Conservation (phyloP, 2,888 invertebrate species). For the Drosophila neoperkinsi region DNA sequence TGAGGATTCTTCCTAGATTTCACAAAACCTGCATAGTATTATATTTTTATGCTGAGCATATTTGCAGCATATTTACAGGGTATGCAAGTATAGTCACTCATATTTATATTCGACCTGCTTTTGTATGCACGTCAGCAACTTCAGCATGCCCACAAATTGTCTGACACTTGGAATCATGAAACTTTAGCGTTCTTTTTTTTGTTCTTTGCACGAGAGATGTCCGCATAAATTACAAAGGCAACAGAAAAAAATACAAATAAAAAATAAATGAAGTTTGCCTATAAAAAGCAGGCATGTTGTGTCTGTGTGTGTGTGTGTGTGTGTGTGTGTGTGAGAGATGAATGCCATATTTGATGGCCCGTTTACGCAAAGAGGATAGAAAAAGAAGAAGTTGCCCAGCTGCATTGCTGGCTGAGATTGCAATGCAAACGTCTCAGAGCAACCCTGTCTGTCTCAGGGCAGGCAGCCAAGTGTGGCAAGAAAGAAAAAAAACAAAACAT, state of each 20-base stretch:
- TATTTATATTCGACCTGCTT: constrained; percentile 20
- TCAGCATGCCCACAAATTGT: constrained; percentile 59
- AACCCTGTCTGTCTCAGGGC: constrained; percentile 32
- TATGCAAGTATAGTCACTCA: constrained; percentile 1
- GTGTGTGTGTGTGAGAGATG: constrained; percentile 31
- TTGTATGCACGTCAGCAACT: constrained; percentile 54
- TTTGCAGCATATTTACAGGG: constrained; percentile 15
- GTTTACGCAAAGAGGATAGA: constrained; percentile 37
- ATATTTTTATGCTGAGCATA: not conserved
- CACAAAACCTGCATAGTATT: too few relatives aligned
- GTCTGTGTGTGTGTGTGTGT: not conserved
- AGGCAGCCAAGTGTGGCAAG: constrained; percentile 67
- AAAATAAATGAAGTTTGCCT: constrained; percentile 57
- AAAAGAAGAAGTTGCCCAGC: constrained; percentile 54
- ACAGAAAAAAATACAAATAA: constrained; percentile 9
- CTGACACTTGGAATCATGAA: constrained; percentile 58
- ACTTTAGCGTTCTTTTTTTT: constrained; percentile 23
- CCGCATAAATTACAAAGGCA: constrained; percentile 73
- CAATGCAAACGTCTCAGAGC: constrained; percentile 32
- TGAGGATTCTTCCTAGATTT: too few relatives aligned
- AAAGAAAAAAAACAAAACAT: constrained; percentile 37
- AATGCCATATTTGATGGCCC: constrained; percentile 65
- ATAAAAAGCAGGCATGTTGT: constrained; percentile 32
- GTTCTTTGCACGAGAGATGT: constrained; percentile 53
- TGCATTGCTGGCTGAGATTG: constrained; percentile 68